A percentile compares a stretch with the other conserved stretches of the same genome.
These are phyloP conservation scores for Heliconius charithonia DNA, from an alignment of 2,888 invertebrate species.

Conservation along the genomic window DNA sequence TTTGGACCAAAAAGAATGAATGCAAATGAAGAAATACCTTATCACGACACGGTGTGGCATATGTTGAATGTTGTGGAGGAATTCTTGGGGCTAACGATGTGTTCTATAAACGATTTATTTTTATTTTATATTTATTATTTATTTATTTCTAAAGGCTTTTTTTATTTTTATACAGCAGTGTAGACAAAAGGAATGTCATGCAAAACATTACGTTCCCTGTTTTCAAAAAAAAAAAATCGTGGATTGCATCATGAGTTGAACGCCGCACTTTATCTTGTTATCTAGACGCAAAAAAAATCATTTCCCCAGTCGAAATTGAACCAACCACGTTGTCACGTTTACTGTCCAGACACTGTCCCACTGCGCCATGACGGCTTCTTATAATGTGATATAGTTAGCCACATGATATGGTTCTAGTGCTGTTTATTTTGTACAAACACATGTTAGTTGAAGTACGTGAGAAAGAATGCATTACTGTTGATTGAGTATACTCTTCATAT, in stretches of 20 bases:
- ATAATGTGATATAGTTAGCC: not conserved
- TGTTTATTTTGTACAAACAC: constrained; percentile 16
- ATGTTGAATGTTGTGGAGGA: constrained; percentile 72
- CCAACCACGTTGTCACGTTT: no score
- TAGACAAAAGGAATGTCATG: no score
- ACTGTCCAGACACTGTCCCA: no score
- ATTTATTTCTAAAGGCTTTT: not conserved
- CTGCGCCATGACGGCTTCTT: not conserved
- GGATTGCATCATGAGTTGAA: no score
- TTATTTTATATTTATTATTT: not conserved
- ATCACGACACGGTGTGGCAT: constrained; percentile 69
- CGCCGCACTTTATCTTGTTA: no score
- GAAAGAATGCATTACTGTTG: constrained; percentile 17
- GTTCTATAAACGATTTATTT: constrained; percentile 72
- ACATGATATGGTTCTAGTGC: not conserved
- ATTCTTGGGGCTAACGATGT: constrained; percentile 69
- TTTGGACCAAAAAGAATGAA: constrained; percentile 55
- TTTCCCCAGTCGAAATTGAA: no score
- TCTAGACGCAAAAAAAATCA: no score
- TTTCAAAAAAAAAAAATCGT: no score
- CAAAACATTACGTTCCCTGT: no score
- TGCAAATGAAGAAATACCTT: constrained; percentile 72
- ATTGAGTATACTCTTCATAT: not conserved
- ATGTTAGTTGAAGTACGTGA: constrained; percentile 21
- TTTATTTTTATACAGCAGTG: not conserved